phyloP scores from a whole-genome alignment of 2,797 vertebrate genomes.

The Tenualosa ilisha region DNA sequence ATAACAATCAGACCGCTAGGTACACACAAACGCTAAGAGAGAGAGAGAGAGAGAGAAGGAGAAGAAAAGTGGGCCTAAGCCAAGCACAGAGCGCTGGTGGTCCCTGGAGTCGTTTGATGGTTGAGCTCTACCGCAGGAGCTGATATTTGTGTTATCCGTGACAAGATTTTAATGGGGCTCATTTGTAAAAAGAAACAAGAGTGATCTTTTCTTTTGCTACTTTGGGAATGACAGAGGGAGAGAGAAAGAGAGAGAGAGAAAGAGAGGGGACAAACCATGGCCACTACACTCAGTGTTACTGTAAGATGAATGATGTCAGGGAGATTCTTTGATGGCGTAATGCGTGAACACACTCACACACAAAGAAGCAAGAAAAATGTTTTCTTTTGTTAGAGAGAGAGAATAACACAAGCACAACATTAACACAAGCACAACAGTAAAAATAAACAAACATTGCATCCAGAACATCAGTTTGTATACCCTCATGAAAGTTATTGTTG shows the following conservation, averaged over 20 bases:
- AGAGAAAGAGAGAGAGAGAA: background rate
- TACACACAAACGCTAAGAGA: conserved; percentile 54
- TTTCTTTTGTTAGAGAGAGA: background rate
- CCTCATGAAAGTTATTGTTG: background rate
- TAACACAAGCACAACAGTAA: background rate
- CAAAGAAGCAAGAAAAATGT: background rate
- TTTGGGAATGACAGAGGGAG: conserved; percentile 31
- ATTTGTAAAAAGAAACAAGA: conserved; percentile 45
- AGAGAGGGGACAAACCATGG: background rate
- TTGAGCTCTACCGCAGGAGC: conserved; percentile 52
- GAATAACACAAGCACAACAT: background rate
- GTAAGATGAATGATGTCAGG: conserved; percentile 22
- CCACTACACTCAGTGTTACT: conserved; percentile 31
- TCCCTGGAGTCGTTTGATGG: conserved; percentile 57
- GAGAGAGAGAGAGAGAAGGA: background rate
- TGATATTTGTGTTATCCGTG: conserved; percentile 60
- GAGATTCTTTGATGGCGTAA: conserved; percentile 19
- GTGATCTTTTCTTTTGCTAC: conserved; percentile 34
- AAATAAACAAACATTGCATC: background rate
- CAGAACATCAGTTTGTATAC: background rate
- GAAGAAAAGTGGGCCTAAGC: background rate
- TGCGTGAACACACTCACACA: background rate
- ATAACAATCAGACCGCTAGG: conserved; percentile 73
- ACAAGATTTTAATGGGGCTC: conserved; percentile 50
- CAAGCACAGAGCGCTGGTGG: conserved; percentile 57